phyloP scores from a whole-genome alignment of 2,888 invertebrate genomes.

The Synergus umbraculus region DNA sequence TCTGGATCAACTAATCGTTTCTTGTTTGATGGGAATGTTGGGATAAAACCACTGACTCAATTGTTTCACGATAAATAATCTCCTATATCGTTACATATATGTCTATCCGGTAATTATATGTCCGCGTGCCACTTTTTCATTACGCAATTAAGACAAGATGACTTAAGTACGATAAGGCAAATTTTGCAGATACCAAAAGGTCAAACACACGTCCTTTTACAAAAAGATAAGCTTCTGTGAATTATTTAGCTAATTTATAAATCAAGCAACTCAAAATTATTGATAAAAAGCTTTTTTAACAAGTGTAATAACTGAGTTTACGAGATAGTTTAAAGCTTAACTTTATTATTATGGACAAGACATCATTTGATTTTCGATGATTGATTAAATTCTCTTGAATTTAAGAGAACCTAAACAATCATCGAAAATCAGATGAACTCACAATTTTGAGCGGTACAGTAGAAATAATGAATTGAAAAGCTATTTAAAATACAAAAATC shows the following conservation, averaged over 20 bases:
- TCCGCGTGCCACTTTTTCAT: not conserved
- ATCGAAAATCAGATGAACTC: no score
- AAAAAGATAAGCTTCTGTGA: not conserved
- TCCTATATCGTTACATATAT: no score
- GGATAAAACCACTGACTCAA: constrained; percentile 18
- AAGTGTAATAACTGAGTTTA: no score
- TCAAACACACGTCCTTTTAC: not conserved
- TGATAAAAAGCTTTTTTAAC: no score
- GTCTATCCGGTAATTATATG: no score
- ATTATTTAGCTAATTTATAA: not conserved
- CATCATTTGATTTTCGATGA: no score
- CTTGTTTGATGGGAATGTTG: constrained; percentile 9
- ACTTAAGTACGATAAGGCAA: not conserved
- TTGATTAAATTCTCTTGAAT: no score
- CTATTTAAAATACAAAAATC: not conserved
- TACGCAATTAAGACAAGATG: not conserved
- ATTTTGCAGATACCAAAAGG: not conserved
- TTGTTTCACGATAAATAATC: constrained; percentile 25
- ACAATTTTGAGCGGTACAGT: no score
- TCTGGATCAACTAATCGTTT: constrained; percentile 2
- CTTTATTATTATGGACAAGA: no score
- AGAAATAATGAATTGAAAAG: no score
- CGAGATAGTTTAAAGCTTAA: no score
- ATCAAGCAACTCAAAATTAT: not conserved
- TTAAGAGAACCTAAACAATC: no score